phyloP scores from a whole-genome alignment of 2,113 vertebrate genomes.

The Noctilio leporinus region DNA sequence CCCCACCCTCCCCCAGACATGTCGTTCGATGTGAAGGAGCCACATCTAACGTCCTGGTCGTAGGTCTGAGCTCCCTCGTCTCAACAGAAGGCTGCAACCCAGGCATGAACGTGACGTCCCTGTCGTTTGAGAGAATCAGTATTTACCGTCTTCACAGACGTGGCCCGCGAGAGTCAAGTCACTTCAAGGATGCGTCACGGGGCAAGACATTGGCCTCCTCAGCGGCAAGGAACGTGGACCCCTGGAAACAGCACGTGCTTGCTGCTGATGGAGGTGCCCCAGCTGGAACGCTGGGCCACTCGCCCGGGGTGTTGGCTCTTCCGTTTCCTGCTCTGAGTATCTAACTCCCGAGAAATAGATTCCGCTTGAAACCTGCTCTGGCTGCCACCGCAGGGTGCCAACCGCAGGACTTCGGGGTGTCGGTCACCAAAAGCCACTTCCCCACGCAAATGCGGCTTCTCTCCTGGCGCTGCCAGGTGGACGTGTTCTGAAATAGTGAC shows the following conservation, averaged over 20 bases:
- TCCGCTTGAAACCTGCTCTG: too few relatives aligned
- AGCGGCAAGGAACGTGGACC: not conserved
- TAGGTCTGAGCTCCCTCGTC: not conserved
- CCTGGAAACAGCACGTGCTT: too few relatives aligned
- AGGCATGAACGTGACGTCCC: not conserved
- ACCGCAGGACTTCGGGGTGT: too few relatives aligned
- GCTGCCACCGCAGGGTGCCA: too few relatives aligned
- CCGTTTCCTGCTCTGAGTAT: not conserved
- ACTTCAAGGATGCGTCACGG: not conserved
- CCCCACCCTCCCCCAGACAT: fast-evolving
- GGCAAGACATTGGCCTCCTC: not conserved
- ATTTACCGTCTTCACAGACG: not conserved
- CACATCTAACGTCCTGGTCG: not conserved
- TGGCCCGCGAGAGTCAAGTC: not conserved
- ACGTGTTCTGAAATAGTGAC: not conserved
- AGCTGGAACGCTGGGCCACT: not conserved
- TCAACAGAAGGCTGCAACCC: not conserved
- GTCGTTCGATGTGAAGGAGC: too few relatives aligned
- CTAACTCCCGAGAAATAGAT: not conserved
- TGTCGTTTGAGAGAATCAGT: not conserved
- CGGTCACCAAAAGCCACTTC: not conserved
- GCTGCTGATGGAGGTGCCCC: fast-evolving
- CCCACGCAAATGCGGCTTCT: not conserved
- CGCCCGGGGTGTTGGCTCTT: too few relatives aligned
- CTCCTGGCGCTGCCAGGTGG: not conserved